Conservation (phyloP, 2,888 invertebrate genomes). For the Yponomeuta sedellus region DNA sequence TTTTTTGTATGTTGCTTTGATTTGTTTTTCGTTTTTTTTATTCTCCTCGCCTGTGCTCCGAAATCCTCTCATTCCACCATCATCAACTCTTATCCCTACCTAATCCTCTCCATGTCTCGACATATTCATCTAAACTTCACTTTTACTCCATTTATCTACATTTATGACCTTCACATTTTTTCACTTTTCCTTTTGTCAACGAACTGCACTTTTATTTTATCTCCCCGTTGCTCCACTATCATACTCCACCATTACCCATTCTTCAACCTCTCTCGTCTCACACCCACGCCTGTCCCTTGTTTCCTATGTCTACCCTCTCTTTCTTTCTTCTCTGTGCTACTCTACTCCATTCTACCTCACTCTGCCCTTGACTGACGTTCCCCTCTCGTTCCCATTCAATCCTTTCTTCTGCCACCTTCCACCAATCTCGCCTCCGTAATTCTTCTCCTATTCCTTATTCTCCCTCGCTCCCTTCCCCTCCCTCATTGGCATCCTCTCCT, state of each 20-base stretch:
- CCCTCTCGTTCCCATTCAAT: neutral
- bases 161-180: too few relatives aligned
- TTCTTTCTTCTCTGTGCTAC: neutral
- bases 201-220: neutral
- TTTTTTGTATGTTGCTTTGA: slow-evolving; percentile 68
- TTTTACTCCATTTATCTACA: too few relatives aligned
- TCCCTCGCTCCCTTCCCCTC: neutral
- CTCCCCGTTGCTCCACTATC: neutral
- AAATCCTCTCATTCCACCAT: too few relatives aligned
- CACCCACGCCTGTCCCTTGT: neutral
- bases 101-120: neutral
- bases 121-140: neutral
- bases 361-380: too few relatives aligned
- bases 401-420: too few relatives aligned
- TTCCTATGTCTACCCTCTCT: neutral
- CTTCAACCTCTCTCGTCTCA: neutral
- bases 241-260: neutral
- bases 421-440: too few relatives aligned
- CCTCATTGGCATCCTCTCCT: slow-evolving; percentile 29
- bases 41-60: neutral
- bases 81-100: neutral
- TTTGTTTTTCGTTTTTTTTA: slow-evolving; percentile 47
- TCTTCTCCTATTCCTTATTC: too few relatives aligned
- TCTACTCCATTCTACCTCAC: neutral
- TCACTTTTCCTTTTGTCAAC: too few relatives aligned